Base-by-base conservation (phyloP, 2,113 vertebrate species). In the Larimichthys polyactis region DNA sequence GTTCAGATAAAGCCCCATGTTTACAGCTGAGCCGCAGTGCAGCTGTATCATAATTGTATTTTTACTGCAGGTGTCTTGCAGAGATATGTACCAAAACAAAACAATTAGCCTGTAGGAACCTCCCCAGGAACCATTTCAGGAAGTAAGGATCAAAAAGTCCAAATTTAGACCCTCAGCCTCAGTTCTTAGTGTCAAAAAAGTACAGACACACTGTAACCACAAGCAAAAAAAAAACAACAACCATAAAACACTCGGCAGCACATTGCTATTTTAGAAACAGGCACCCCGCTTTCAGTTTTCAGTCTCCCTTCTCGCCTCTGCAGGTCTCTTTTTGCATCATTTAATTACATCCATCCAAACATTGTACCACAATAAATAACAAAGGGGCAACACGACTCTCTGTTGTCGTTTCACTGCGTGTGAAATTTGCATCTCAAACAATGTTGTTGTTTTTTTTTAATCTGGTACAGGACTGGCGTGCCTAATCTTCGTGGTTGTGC, bases 271-370 rank as follows among this genome's bases (percentile, higher is more conserved):
- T 73, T 65, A 12, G 52, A 57, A 36, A 60, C 40, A 60, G 46
- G 17, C 24, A 36, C 12, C 44, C 19, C 24, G 19, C 29, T 55
- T 22, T 49, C 1, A 64, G 43, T 52, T 64, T 20, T 71, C 4
- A 8, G 40, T 63, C 10, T 71, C 66, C 22, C 24, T 62, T 14
- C n/a, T 40, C 22, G 36, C 29, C 24, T 49, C 55, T 43, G 65
- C 63, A 76, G 20, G 44, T 80, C 51, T 84, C 55, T 20, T 71
- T 27, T 65, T 55, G 22, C 54, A 70, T 62, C 63, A 11, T 17
- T 51, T 19, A 74, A 75, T 65, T 67, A 19, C 44, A 78, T 71
- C 68, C 8, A 59, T 68, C 75, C 4, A 20, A 44, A 71, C 24
- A 68, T 20, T 16, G 15, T 0, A 72, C 24, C 52, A 44, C 16